These are phyloP conservation scores for Aphelenchoides besseyi DNA, from an alignment of 1,140 invertebrate species.

Conservation along the genomic window DNA sequence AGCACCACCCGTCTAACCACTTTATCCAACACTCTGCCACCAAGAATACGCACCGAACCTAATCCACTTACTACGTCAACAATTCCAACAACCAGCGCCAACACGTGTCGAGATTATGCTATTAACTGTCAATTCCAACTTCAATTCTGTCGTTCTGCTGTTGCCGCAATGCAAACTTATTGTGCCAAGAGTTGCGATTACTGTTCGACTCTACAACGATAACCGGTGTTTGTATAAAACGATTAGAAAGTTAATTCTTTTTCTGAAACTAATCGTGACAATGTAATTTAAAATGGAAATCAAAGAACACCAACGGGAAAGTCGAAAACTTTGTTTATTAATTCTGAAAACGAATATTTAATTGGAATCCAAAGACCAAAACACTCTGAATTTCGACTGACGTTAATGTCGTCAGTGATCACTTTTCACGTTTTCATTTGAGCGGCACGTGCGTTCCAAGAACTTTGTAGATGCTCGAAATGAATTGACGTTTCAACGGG, in stretches of 20 bases:
- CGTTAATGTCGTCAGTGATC: too few relatives aligned
- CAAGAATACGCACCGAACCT: neutral
- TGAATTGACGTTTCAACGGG: neutral
- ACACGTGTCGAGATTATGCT: conserved; percentile 2
- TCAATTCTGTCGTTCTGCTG: conserved; percentile 3
- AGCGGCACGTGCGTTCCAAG: neutral
- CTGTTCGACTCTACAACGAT: neutral
- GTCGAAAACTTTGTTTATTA: conserved; percentile 1
- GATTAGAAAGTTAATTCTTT: neutral
- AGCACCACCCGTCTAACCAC: neutral
- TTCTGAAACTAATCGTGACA: neutral
- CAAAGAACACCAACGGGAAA: neutral
- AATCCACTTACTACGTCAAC: neutral
- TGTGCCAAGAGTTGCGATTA: conserved; percentile 4
- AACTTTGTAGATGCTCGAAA: neutral
- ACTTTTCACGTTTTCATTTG: neutral
- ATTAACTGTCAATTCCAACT: conserved; percentile 22
- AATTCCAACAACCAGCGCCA: neutral
- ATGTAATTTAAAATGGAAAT: neutral
- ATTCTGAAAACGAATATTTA: too few relatives aligned
- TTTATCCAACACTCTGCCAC: neutral
- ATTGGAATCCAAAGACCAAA: too few relatives aligned
- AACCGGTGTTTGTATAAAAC: neutral
- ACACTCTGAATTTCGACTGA: too few relatives aligned
- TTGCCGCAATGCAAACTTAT: conserved; percentile 3